These are phyloP conservation scores for Orycteropus afer DNA, from an alignment of 2,113 vertebrate genomes.

Conservation along the genomic window DNA sequence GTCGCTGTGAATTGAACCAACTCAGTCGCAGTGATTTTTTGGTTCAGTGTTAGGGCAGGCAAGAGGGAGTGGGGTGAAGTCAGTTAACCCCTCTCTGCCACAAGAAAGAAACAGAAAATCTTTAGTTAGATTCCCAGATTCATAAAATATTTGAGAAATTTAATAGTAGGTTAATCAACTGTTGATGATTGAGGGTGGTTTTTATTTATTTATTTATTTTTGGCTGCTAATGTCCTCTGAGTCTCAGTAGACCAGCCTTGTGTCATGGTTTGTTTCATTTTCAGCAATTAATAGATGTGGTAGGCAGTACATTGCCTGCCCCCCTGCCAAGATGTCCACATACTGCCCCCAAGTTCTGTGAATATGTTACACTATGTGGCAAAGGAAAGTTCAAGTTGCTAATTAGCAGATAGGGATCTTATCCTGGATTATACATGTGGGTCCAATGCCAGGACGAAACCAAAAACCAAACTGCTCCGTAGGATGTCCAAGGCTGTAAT, in stretches of 20 bases:
- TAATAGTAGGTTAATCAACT: not conserved
- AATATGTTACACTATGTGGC: not conserved
- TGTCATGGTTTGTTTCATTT: not conserved
- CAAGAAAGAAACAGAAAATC: conserved; percentile 26
- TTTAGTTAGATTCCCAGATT: conserved; percentile 13
- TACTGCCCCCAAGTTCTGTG: not conserved
- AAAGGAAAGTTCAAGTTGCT: not conserved
- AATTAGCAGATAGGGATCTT: not conserved
- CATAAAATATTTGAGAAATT: conserved; percentile 42
- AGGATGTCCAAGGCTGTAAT: too few species aligned
- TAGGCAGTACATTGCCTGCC: not conserved
- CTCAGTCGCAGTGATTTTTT: not conserved
- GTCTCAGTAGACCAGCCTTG: not conserved
- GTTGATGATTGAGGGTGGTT: not conserved
- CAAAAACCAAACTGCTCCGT: too few species aligned
- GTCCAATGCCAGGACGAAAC: not conserved
- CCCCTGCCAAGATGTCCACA: not conserved
- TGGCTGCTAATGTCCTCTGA: not conserved
- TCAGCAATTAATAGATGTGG: not conserved
- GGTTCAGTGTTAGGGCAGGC: conserved; percentile 12
- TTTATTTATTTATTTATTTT: conserved; percentile 37
- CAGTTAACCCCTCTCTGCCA: not conserved
- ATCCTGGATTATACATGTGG: not conserved
- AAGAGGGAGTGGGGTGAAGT: conserved; percentile 18
- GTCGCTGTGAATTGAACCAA: too few species aligned